Conservation (phyloP, 1,140 invertebrate species). For the Drosophila insularis region DNA sequence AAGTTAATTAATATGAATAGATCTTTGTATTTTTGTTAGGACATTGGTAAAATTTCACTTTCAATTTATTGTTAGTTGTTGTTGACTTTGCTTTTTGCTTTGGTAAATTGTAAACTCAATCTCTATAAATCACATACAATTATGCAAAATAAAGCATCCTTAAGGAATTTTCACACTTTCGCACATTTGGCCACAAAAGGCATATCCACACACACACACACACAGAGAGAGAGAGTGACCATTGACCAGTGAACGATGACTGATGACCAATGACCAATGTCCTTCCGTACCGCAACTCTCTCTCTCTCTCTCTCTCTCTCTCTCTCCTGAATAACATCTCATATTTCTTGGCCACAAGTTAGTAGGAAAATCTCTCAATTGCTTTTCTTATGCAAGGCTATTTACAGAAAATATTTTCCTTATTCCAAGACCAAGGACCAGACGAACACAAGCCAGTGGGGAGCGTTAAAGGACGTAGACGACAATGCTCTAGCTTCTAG, state of each 20-base stretch:
- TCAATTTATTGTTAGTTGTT: constrained; percentile 30
- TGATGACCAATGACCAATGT: constrained; percentile 26
- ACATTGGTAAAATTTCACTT: constrained; percentile 41
- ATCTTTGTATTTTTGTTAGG: constrained; percentile 16
- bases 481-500: too few relatives aligned
- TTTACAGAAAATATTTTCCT: constrained; percentile 78
- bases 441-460: constrained; percentile 50
- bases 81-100: constrained; percentile 23
- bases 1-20: too few relatives aligned
- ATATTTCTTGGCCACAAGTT: constrained; percentile 60
- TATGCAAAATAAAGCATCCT: constrained; percentile 73
- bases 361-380: constrained; percentile 66
- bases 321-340: constrained; percentile 52
- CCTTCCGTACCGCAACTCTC: not conserved
- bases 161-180: constrained; percentile 79
- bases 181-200: constrained; percentile 56
- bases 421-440: constrained; percentile 31
- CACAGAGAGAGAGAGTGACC: constrained; percentile 4
- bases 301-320: too few relatives aligned
- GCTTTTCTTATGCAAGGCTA: constrained; percentile 70
- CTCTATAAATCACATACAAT: constrained; percentile 76
- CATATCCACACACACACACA: not conserved
- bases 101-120: constrained; percentile 53
- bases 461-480: not conserved
- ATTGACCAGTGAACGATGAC: constrained; percentile 20